Base-by-base conservation (phyloP, 2,888 invertebrate species). In the Marronus borbonicus region DNA sequence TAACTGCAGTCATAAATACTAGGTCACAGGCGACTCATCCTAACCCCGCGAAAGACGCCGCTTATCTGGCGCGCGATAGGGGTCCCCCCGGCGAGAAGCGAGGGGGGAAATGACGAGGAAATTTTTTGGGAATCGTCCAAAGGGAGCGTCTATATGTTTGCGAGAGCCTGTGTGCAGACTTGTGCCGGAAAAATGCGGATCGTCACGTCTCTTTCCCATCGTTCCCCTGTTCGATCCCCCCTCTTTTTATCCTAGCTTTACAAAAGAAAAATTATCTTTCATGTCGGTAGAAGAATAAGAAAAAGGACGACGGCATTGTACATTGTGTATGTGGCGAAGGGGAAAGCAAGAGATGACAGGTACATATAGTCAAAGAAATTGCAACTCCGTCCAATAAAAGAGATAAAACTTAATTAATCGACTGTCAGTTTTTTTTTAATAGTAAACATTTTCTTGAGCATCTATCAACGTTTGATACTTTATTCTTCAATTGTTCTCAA, bases 1-100 rank as follows among this genome's bases (percentile, higher is more conserved):
- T 72, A 80, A 81, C 81, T 82, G 82, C 82, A 82, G 82, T 80
- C 81, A 81, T 82, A 82, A 82, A 81, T 82, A 76, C 60, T 81
- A 76, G 58, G 72, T 64, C 74, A 65, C 66, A n/a, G 31, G 66
- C 66, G 68, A 72, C 72, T 79, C 76, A 68, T 79, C 78, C 79
- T 81, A 28, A 31, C 62, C 31, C 7, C 31, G 80, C 80, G 81
- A 81, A 80, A 78, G 77, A 80, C 75, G 75, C 80, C 80, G 69
- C 24, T 74, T 62, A 62, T 74, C 72, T 74, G 72, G 60, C 55
- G 60, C 55, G 70, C 20, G 58, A 12, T 66, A 17, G 20, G 39
- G 1, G 8, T 2, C 44, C 39, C 10, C 44, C 7, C 55, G n/a
- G 2, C 55, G 55, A n/a, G 55, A 55, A 55, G 24, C 31, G 5